Percentiles rank a stretch among this genome's conserved stretches.
Conservation (phyloP, 2,113 vertebrate genomes). For the Oreocharis arfaki region DNA sequence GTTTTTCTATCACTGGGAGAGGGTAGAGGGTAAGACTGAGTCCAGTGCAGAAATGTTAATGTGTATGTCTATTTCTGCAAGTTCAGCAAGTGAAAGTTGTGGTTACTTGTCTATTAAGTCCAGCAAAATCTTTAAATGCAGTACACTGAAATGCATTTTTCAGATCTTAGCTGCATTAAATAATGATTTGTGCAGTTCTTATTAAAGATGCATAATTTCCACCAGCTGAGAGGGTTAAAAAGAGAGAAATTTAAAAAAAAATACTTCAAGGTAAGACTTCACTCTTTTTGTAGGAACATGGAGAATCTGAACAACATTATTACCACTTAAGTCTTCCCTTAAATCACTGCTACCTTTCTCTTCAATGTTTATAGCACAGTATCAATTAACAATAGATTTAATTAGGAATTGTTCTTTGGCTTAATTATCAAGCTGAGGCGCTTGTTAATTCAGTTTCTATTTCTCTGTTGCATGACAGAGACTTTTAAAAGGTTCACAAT, state of each 20-base stretch:
- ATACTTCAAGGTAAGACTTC: neutral
- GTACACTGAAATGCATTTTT: neutral
- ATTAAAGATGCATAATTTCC: neutral
- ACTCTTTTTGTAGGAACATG: neutral
- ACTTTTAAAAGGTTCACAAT: neutral
- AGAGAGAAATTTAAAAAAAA: neutral
- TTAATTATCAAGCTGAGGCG: constrained; percentile 12
- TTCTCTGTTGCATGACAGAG: neutral
- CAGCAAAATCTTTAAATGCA: neutral
- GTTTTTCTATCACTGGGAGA: neutral
- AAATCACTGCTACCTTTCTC: neutral
- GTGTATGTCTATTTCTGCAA: neutral
- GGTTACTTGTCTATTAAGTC: neutral
- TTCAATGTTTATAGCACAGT: neutral
- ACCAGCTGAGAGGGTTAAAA: neutral
- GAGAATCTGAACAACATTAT: neutral
- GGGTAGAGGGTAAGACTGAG: neutral
- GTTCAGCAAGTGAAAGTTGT: neutral
- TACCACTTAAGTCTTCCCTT: neutral
- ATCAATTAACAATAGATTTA: constrained; percentile 24
- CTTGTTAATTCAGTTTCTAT: constrained; percentile 18
- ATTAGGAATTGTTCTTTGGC: constrained; percentile 9
- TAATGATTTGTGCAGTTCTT: neutral
- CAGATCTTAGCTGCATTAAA: neutral
- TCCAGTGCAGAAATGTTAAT: neutral